Base-by-base conservation (phyloP, 2,797 vertebrate species). In the Muscicapa striata region DNA sequence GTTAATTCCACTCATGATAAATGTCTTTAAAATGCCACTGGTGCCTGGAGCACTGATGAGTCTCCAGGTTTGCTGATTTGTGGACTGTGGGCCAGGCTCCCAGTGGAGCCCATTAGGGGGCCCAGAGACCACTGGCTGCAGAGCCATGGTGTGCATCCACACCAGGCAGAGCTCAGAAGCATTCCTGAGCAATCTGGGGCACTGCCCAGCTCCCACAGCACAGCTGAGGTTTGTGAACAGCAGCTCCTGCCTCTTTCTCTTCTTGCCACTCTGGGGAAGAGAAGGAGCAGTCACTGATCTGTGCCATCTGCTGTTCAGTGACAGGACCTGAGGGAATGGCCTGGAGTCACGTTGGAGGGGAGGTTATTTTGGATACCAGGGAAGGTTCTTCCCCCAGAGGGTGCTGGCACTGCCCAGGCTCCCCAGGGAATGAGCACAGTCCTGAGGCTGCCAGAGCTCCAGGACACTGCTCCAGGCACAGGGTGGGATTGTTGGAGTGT, bases 21-120 rank as follows among this genome's bases (percentile, higher is more conserved):
- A 97, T 87, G 70, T 95, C 77, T 95, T 94, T 89, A 87, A 97
- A 96, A 97, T 82, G 89, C 94, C 94, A 93, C 88, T 90, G 90
- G 77, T 66, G 93, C 96, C 96, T 11, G 57, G 80, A 97, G 96
- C 23, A 1, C 92, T 96, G 97, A 95, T 92, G 96, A 96, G 91
- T 68, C 88, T 93, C 92, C 54, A 18, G 82, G 90, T 93, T 81
- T 92, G 92, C 83, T 86, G 90, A 82, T 93, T 86, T 19, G 62
- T 13, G 58, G 93, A 62, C 43, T 4, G 2, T 40, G 64, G 76
- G 11, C 9, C 5, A 2, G 10, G 9, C 40, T 97, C 97, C 97
- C 97, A 85, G 36, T 24, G 96, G 97, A 98, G 83, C 96, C 97
- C 97, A 97, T 98, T 97, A 98, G 95, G 32, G 32, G 43, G 83